Evolutionary conservation across 2,113 vertebrate genomes (phyloP).

Genomic region (Protomyctophum bolini): DNA sequence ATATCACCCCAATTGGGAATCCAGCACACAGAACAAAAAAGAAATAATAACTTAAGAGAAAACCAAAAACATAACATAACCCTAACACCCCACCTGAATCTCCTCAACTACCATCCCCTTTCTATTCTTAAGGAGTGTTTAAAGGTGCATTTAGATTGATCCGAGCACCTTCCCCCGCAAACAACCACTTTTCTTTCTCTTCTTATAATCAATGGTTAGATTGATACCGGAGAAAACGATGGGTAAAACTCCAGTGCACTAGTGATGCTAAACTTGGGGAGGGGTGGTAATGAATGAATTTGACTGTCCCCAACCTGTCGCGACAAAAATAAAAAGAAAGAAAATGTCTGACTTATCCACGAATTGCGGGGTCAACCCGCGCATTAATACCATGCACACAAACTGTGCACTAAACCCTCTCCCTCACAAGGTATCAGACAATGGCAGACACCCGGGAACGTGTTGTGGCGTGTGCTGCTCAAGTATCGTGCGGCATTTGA

Average conservation of each 20-base stretch:
- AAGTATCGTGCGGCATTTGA: constrained; percentile 36
- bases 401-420: neutral
- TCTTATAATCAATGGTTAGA: constrained; percentile 23
- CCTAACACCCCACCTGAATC: constrained; percentile 74
- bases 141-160: constrained; percentile 79
- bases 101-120: constrained; percentile 64
- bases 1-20: constrained; percentile 70
- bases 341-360: too few relatives aligned
- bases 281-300: too few relatives aligned
- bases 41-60: constrained; percentile 29
- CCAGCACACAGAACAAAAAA: constrained; percentile 79
- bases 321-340: too few relatives aligned
- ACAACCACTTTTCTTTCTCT: neutral
- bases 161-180: constrained; percentile 38
- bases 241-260: constrained; percentile 15
- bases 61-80: constrained; percentile 70
- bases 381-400: neutral
- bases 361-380: too few relatives aligned
- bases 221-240: constrained; percentile 43
- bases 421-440: constrained; percentile 2
- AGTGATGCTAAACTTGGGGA: too few relatives aligned
- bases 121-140: constrained; percentile 68
- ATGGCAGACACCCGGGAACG: constrained; percentile 5
- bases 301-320: too few relatives aligned
- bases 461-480: constrained; percentile 35